A percentile compares a stretch with the other conserved stretches of the same genome.
These are phyloP conservation scores for Catostomus latipinnis DNA, from an alignment of 2,797 vertebrate species.

Conservation along the genomic window DNA sequence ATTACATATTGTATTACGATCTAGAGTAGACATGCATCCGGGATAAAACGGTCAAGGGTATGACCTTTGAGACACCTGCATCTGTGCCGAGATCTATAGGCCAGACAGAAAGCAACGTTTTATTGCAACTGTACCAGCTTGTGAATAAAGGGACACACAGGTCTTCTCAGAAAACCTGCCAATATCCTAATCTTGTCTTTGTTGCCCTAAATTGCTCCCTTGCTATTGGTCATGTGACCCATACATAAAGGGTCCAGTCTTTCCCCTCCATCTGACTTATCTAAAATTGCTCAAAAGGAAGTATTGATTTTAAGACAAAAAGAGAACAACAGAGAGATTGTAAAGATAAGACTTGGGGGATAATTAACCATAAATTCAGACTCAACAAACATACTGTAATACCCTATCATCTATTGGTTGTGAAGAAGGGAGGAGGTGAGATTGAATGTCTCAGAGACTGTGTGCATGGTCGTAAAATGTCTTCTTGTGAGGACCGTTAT, in stretches of 20 bases:
- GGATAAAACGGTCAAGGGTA: too few relatives aligned
- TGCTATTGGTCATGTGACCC: slow-evolving; percentile 68
- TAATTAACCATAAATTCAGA: slow-evolving; percentile 66
- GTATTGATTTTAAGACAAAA: slow-evolving; percentile 71
- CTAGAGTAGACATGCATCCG: too few relatives aligned
- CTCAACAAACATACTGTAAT: slow-evolving; percentile 49
- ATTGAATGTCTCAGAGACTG: too few relatives aligned
- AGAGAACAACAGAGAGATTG: slow-evolving; percentile 65
- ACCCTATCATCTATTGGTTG: slow-evolving; percentile 74
- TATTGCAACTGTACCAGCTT: slow-evolving; percentile 56
- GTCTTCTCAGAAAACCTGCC: slow-evolving; percentile 68
- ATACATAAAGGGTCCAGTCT: slow-evolving; percentile 74
- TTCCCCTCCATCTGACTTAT: slow-evolving; percentile 67
- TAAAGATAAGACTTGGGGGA: slow-evolving; percentile 73
- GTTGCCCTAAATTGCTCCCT: slow-evolving; percentile 51
- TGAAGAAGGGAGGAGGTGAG: slow-evolving; percentile 61
- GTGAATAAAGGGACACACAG: slow-evolving; percentile 47
- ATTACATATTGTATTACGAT: too few relatives aligned
- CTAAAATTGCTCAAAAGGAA: slow-evolving; percentile 61
- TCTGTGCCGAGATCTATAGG: slow-evolving; percentile 16
- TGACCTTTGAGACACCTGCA: slow-evolving; percentile 40
- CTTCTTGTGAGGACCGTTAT: slow-evolving; percentile 4
- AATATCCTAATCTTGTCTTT: slow-evolving; percentile 70
- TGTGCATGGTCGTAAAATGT: slow-evolving; percentile 32
- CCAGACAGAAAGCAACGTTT: slow-evolving; percentile 56